These are phyloP conservation scores for Pipistrellus kuhlii DNA, from an alignment of 2,797 vertebrate species.

Conservation along the genomic window DNA sequence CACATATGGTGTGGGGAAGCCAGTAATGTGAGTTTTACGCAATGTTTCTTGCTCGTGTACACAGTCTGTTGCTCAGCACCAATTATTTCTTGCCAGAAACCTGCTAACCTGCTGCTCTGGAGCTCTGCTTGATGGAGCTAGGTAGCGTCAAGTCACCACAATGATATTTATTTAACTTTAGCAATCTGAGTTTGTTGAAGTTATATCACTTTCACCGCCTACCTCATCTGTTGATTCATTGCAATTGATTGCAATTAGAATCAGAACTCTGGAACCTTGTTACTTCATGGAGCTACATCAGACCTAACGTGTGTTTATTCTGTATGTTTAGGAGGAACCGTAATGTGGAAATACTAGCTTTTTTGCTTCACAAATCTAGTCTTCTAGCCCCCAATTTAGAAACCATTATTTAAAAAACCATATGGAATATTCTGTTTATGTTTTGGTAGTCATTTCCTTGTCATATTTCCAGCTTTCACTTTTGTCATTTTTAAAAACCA, in stretches of 20 bases:
- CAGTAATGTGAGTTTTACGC: constrained; percentile 65
- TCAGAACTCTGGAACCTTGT: constrained; percentile 17
- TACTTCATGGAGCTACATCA: not conserved
- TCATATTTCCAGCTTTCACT: constrained; percentile 51
- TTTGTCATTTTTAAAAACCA: constrained; percentile 57
- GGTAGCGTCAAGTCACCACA: constrained; percentile 65
- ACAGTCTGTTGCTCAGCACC: constrained; percentile 74
- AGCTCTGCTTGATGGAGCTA: constrained; percentile 55
- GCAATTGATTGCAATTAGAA: constrained; percentile 52
- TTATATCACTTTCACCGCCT: constrained; percentile 27
- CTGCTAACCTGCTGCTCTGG: constrained; percentile 61
- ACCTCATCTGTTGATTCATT: constrained; percentile 50
- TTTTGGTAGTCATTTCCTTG: constrained; percentile 37
- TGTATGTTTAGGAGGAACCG: not conserved
- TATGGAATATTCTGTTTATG: constrained; percentile 24
- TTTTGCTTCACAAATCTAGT: constrained; percentile 29
- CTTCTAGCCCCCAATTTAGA: constrained; percentile 16
- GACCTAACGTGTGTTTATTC: constrained; percentile 8
- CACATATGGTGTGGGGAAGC: constrained; percentile 70
- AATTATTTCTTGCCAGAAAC: constrained; percentile 72
- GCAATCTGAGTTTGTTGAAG: constrained; percentile 47
- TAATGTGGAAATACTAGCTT: constrained; percentile 50
- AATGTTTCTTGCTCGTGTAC: constrained; percentile 62
- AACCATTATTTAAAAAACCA: not conserved
- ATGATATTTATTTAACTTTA: not conserved